phyloP scores from a whole-genome alignment of 2,113 vertebrate genomes.

The Lepisosteus osseus region DNA sequence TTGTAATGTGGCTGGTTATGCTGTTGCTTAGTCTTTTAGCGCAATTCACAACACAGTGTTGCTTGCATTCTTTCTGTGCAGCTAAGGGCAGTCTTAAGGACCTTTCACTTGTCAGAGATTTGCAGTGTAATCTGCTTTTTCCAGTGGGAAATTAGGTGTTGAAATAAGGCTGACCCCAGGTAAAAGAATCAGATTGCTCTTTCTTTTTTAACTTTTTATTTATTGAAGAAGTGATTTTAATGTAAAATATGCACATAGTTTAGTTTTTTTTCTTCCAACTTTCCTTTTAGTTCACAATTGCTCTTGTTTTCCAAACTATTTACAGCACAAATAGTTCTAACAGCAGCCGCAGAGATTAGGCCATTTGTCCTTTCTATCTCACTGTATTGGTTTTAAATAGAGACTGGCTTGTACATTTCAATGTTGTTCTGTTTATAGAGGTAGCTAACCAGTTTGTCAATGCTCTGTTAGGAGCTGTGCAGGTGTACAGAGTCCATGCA shows the following conservation, averaged over 20 bases:
- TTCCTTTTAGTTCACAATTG: too few relatives aligned
- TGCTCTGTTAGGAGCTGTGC: not conserved
- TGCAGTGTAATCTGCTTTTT: constrained; percentile 53
- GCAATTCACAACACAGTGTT: constrained; percentile 45
- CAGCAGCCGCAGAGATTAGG: too few relatives aligned
- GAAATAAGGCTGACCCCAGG: constrained; percentile 21
- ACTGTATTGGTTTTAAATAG: not conserved
- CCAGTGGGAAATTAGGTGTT: constrained; percentile 45
- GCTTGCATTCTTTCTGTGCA: constrained; percentile 46
- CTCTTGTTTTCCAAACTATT: too few relatives aligned
- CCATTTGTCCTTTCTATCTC: not conserved
- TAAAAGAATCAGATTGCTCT: not conserved
- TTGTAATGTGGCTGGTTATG: constrained; percentile 36
- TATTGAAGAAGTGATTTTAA: not conserved
- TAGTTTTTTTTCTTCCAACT: not conserved
- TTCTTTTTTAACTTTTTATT: constrained; percentile 2
- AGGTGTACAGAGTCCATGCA: constrained; percentile 24
- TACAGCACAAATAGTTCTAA: too few relatives aligned
- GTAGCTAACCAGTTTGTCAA: not conserved
- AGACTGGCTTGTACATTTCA: not conserved
- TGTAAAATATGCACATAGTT: not conserved
- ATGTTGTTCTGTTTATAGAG: not conserved
- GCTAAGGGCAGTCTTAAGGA: constrained; percentile 48
- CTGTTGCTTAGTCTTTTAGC: constrained; percentile 40
- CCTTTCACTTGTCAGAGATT: constrained; percentile 40